Evolutionary conservation across 2,888 invertebrate genomes (phyloP), one percentile per base, ranked within the genome.

Genomic region (Serripes groenlandicus): DNA sequence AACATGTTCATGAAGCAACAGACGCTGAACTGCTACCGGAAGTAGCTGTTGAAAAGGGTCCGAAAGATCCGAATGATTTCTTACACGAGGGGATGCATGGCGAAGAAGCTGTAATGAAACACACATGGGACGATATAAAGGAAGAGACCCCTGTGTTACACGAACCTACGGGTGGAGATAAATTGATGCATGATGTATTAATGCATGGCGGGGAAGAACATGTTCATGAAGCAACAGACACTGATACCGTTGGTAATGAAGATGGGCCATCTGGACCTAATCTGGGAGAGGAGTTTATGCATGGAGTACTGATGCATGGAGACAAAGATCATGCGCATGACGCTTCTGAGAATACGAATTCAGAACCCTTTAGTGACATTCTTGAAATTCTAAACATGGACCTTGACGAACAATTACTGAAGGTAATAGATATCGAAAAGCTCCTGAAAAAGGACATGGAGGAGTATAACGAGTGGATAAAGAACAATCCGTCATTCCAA

Each of bases 281-380:
- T 15, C 78, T 81, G 62, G 84, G 78, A 28, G 81, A 78, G 15
- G 74, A 80, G 62, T 56, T 80, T 32, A 56, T 89, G 49, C 89
- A 89, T 62, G 89, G 87, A 11, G 71, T 88, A 1, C 54, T 86
- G 21, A 89, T 88, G 88, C 88, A 90, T 75, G 88, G 86, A 15
- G 90, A 90, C 34, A 54, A 70, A 28, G 60, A 58, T 32, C 49
- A 56, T 0, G 30, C 37, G 3, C 64, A 75, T n/a, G 76, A 76
- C 35, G 42, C 58, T 34, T 15, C 26, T 1, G 18, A 18, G 18
- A 23, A 23, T 1, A 42, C 26, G 0, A n/a, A 32, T 26, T 54
- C 35, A 30, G 66, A 68, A 35, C 66, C 52, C 9, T 84, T 86
- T 34, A 81, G 75, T 35, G 86, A 86, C 49, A 72, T 80, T n/a